Evolutionary conservation across 1,140 invertebrate genomes (phyloP), one percentile per base, ranked within the genome.

Genomic region (Leptinotarsa defecta): DNA sequence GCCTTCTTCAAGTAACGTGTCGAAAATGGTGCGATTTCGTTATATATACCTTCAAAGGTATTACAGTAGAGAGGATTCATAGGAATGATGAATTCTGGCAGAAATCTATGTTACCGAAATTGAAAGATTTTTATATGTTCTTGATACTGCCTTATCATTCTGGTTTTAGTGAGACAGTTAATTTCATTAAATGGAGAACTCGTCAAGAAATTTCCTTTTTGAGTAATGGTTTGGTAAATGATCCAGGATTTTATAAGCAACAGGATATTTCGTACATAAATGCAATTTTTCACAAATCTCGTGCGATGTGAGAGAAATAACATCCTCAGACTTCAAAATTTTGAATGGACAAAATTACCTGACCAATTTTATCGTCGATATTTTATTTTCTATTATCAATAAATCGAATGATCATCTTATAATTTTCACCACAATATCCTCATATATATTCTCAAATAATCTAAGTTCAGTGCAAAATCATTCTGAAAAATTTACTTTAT

Each of bases 11-110:
- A 22, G 43, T 73, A 63, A 43, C 57, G 0, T 43, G 63, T 65
- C 61, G 71, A 20, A 22, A 63, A 27, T 73, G 71, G 71, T 73
- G 71, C 57, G 71, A 73, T 43, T 73, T 73, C 1, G 73, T 74
- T 13, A 48, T 74, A 4, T 74, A 20, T 34, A 74, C 62, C 34
- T 48, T 48, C 65, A 22, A n/a, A 6, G 63, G 57, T 67, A 52
- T 74, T 17, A 43, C 61, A 17, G 48, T 74, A 17, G 27, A 68
- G 22, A 61, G 34, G 68, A 68, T 74, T 6, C 13, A 68, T 52
- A 68, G 73, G 5, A 34, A 74, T 48, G 1, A n/a, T 13, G 13
- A 11, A 17, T 74, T 74, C 65, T 74, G 34, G 34, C 19, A 52
- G 22, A 68, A 43, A 15, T 74, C 68, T 63, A 19, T 74, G 3